Evolutionary conservation across 2,113 vertebrate species (phyloP).

Genomic region (Pseudopipra pipra): DNA sequence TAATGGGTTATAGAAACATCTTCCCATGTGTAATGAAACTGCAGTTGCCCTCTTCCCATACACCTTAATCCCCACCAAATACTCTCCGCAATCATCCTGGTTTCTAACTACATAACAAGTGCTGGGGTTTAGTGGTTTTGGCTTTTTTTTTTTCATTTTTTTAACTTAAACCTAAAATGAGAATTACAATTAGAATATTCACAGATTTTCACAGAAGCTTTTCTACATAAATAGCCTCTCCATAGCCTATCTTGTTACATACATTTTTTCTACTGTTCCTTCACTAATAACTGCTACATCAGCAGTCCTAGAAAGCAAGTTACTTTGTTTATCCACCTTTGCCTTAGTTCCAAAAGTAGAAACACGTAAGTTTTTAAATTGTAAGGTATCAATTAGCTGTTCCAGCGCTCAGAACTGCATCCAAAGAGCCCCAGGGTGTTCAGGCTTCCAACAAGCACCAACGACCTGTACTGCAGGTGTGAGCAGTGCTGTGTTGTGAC

Average conservation of each 20-base stretch:
- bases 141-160: not conserved
- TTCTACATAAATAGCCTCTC: not conserved
- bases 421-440: not conserved
- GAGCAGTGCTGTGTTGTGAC: rapidly evolving
- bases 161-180: not conserved
- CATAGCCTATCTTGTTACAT: not conserved
- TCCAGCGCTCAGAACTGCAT: not conserved
- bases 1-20: not conserved
- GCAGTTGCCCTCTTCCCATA: not conserved
- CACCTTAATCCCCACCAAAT: not conserved
- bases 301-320: not conserved
- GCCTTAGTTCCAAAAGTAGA: not conserved
- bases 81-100: not conserved
- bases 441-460: not conserved
- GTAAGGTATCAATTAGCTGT: not conserved
- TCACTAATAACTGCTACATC: not conserved
- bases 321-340: not conserved
- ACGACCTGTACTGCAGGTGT: not conserved
- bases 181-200: not conserved
- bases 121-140: not conserved
- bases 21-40: not conserved
- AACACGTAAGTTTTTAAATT: not conserved
- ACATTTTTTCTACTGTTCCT: not conserved
- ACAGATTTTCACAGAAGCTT: not conserved
- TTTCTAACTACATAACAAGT: not conserved